Conservation (phyloP, 2,113 vertebrate species). For the Megaptera novaeangliae region DNA sequence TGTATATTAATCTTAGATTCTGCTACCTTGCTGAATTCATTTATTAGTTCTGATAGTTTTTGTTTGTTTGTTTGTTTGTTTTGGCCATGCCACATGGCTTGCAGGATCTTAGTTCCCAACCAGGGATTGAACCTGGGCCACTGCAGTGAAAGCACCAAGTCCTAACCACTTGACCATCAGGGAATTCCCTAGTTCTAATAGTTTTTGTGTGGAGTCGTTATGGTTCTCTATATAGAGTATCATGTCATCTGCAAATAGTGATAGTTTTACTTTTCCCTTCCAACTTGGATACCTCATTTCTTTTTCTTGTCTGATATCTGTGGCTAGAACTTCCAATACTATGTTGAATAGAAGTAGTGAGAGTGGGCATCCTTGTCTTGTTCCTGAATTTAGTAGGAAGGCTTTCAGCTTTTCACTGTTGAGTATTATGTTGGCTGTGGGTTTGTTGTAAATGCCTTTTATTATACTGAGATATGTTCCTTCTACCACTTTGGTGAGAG, state of each 20-base stretch:
- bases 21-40: neutral
- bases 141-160: neutral
- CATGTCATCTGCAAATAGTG: neutral
- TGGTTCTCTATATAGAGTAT: neutral
- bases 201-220: neutral
- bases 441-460: neutral
- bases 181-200: neutral
- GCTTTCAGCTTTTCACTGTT: neutral
- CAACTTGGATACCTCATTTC: neutral
- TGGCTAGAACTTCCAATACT: neutral
- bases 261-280: neutral
- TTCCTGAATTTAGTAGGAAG: neutral
- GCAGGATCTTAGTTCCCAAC: neutral
- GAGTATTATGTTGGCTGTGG: neutral
- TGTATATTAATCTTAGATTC: neutral
- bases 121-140: neutral
- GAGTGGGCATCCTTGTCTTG: neutral
- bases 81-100: neutral
- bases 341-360: neutral
- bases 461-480: neutral
- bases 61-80: neutral
- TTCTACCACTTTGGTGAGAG: neutral
- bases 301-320: neutral
- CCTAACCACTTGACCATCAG: neutral
- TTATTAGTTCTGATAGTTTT: neutral